Evolutionary conservation across 1,140 invertebrate species (phyloP), one percentile per base, ranked within the genome.

Genomic region (Rhopalosiphum maidis): DNA sequence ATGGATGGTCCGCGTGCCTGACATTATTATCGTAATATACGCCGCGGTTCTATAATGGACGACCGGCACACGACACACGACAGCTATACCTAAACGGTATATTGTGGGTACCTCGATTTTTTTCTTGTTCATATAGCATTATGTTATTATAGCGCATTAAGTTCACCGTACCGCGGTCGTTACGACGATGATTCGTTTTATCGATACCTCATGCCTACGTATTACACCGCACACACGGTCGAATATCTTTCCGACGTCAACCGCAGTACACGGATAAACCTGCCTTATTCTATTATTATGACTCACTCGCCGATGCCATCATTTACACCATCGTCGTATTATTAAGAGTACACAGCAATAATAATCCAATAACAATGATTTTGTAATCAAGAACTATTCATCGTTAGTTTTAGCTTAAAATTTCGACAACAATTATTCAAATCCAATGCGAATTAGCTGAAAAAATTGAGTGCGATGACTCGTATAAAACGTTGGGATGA

Each of bases 1-100:
- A 87, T 87, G 46, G 86, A 87, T 87, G 46, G 85, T 48, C 86
- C 46, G 86, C 46, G 86, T 46, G 86, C 51, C 46, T 87, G 86
- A 87, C 86, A 48, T 43, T 85, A 85, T 46, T 51, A 87, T 37
- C 48, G 48, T 54, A 88, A 30, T 87, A 87, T 85, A 86, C 30
- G 35, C 90, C 43, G 23, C 90, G 41, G 55, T 30, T 41, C 90
- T 60, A 2, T 77, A 91, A 83, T 91, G 55, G 90, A 83, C 90
- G 55, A 77, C 60, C 60, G 21, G 37, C 90, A n/a, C 60, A 41
- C 90, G 68, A 35, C 55, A 68, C 90, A 91, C 77, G 55, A 83
- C 30, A 77, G 15, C 43, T 25, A 87, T 87, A 46, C 83, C 41
- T 46, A 30, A 77, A n/a, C 60, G 60, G 23, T 85, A 41, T 85